A percentile compares a stretch with the other conserved stretches of the same genome.
phyloP scores from a whole-genome alignment of 2,888 invertebrate species.

The Calameuta idolon region DNA sequence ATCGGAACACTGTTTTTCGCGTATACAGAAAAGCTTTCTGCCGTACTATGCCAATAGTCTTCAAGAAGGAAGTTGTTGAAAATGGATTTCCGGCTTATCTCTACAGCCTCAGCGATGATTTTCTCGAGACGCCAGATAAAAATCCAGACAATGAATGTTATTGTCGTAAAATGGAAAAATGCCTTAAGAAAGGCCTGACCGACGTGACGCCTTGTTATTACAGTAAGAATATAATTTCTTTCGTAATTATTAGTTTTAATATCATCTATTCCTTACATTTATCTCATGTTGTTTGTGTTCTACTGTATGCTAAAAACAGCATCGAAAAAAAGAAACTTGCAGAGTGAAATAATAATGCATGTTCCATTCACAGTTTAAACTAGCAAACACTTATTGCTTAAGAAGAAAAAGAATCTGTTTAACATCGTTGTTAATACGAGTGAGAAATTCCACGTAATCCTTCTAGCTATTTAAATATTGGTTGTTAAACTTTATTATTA shows the following conservation, averaged over 20 bases:
- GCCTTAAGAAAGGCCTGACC: slow-evolving; percentile 74
- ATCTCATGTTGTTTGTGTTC: slow-evolving; percentile 14
- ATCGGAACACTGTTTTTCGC: slow-evolving; percentile 70
- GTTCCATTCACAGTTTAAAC: neutral
- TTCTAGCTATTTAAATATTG: neutral
- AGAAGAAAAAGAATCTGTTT: neutral
- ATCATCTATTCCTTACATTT: neutral
- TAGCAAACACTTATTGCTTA: too few relatives aligned
- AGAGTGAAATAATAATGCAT: neutral
- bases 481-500: neutral
- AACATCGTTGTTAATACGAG: neutral
- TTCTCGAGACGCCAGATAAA: slow-evolving; percentile 70
- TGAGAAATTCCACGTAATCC: neutral
- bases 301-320: slow-evolving; percentile 16
- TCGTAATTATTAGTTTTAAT: neutral
- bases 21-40: slow-evolving; percentile 84
- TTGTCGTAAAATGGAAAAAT: slow-evolving; percentile 69
- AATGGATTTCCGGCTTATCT: slow-evolving; percentile 72
- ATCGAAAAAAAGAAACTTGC: slow-evolving; percentile 12
- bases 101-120: slow-evolving; percentile 73
- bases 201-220: slow-evolving; percentile 79
- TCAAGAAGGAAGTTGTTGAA: slow-evolving; percentile 56
- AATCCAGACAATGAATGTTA: slow-evolving; percentile 76
- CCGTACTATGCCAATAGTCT: slow-evolving; percentile 74
- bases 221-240: slow-evolving; percentile 68